Conservation (phyloP, 35 echinoderm and acorn worm genomes). For the Holothuria glaberrima region DNA sequence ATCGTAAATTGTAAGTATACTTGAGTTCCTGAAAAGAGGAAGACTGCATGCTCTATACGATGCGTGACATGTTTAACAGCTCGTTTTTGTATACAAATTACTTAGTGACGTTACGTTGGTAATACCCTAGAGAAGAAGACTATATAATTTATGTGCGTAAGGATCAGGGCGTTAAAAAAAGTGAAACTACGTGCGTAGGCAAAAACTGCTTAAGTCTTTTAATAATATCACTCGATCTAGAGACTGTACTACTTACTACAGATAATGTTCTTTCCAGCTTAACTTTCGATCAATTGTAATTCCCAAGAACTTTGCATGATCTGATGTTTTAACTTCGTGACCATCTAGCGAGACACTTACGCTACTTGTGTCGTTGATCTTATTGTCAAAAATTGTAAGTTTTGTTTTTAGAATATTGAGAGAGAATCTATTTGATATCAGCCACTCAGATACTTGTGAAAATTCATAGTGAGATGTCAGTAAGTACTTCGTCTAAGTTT, state of each 20-base stretch:
- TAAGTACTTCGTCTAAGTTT: constrained; percentile 17
- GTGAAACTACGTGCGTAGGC: no score
- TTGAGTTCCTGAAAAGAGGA: constrained; percentile 23
- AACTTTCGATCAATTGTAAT: no score
- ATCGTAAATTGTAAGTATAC: constrained; percentile 6
- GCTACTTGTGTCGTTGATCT: neutral
- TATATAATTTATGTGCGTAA: neutral
- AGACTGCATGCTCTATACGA: neutral
- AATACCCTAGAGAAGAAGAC: no score
- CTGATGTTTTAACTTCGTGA: neutral
- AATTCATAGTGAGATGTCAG: constrained; percentile 1
- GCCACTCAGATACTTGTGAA: constrained; percentile 41
- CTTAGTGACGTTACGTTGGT: no score
- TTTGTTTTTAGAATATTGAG: constrained; percentile 39
- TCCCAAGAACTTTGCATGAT: no score
- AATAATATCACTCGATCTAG: no score
- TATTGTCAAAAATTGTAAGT: constrained; percentile 39
- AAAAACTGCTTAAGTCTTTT: no score
- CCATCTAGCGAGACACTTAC: neutral
- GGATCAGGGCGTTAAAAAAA: neutral
- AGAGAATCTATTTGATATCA: constrained; percentile 47
- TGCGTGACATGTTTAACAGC: neutral
- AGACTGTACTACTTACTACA: no score
- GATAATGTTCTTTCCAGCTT: no score
- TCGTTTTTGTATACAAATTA: neutral